Conservation (phyloP, 2,113 vertebrate genomes). For the Cyphomyrus plagiostoma region DNA sequence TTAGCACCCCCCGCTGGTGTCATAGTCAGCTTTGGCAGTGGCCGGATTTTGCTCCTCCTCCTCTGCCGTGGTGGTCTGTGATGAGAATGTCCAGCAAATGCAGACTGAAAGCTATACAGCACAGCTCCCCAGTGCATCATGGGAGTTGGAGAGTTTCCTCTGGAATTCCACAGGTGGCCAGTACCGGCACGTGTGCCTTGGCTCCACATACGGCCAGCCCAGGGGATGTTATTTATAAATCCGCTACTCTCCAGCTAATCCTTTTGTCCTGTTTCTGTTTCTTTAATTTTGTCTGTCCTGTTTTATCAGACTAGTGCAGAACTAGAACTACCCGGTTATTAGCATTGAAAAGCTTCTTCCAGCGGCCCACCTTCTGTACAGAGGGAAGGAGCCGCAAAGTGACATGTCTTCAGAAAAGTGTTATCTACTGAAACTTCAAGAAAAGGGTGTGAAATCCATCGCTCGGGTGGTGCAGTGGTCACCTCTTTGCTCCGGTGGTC, state of each 20-base stretch:
- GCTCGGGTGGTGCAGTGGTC: neutral
- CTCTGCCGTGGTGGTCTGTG: neutral
- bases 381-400: neutral
- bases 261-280: constrained; percentile 22
- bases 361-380: neutral
- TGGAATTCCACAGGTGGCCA: neutral
- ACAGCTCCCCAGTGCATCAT: neutral
- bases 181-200: neutral
- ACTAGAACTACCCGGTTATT: neutral
- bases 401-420: neutral
- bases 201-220: neutral
- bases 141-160: neutral
- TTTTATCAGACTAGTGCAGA: constrained; percentile 7
- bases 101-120: neutral
- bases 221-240: constrained; percentile 31
- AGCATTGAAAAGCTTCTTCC: neutral
- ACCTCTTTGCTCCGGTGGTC: neutral
- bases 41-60: neutral
- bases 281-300: neutral
- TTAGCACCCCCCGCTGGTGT: neutral
- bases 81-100: neutral
- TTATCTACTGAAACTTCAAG: neutral
- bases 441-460: neutral
- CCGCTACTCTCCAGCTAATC: constrained; percentile 27
- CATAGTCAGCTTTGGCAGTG: neutral